These are phyloP conservation scores for Butastur rufipennis DNA, from an alignment of 2,113 vertebrate genomes.

Conservation along the genomic window DNA sequence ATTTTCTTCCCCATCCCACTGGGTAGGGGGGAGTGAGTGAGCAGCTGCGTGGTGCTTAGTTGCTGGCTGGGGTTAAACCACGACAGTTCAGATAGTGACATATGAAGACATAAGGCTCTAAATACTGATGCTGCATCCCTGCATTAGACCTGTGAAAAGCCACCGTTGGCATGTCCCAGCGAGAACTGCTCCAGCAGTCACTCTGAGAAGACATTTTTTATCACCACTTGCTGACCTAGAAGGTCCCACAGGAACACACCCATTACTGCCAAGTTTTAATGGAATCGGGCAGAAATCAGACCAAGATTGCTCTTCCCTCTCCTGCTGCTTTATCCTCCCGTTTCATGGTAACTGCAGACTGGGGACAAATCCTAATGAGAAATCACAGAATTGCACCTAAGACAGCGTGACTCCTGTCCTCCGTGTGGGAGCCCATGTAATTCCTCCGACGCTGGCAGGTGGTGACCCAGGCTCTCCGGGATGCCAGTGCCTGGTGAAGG, in stretches of 20 bases:
- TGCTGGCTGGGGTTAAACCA: no score
- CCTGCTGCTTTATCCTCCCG: background rate
- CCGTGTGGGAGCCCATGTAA: no score
- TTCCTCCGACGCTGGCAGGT: rapidly evolving
- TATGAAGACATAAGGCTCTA: background rate
- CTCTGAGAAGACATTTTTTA: background rate
- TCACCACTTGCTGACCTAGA: background rate
- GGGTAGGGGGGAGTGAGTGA: no score
- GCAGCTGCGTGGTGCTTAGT: no score
- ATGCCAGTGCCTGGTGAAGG: background rate
- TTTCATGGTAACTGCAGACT: background rate
- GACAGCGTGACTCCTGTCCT: background rate
- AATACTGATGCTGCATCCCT: background rate
- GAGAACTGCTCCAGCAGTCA: background rate
- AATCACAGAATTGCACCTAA: background rate
- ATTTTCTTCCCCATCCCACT: no score
- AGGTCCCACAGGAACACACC: background rate
- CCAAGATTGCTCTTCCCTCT: background rate
- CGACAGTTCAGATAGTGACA: background rate
- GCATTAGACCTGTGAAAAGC: background rate
- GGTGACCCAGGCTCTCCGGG: background rate
- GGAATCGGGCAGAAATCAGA: background rate
- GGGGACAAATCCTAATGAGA: background rate
- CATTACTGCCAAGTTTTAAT: background rate
- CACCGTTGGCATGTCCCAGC: background rate